Base-by-base conservation (phyloP, 2,888 invertebrate genomes). In the Ctena decussata region DNA sequence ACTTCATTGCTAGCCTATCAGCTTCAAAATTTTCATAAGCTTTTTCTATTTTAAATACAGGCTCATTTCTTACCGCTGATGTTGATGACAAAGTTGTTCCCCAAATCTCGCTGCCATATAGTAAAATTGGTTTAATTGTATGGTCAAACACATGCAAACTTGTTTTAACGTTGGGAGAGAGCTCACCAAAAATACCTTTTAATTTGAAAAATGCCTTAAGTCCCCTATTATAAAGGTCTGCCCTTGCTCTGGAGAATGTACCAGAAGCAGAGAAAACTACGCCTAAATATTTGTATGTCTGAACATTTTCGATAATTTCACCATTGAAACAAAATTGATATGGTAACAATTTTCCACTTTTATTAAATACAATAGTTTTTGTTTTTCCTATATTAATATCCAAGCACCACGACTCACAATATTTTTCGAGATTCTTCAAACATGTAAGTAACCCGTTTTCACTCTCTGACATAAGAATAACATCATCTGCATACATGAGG, bases 361-460 rank as follows among this genome's bases (percentile, higher is more conserved):
- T 65, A 35, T n/a, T 65, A 65, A 65, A 65, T 18, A 65, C 35
- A 21, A 65, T 35, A 65, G 18, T 35, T 65, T 65, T 65, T 21
- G 32, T 35, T 65, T 65, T 65, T 24, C 27, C 57, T 35, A 65
- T 21, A 65, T 65, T 65, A 18, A 65, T n/a, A 21, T 65, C 65
- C 0, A 35, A n/a, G 21, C 65, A 1, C 65, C 65, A 65, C 15
- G 3, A 2, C 35, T 21, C 6, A 35, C 32, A 65, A 35, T 65
- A 65, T n/a, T n/a, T 32, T 41, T 11, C 46, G 1, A 73, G 21
- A 0, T 73, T 49, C 30, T 46, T 41, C 44, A 73, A 12, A 49
- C 73, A 49, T 30, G 46, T 73, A 18, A 46, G 73, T 3, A 73
- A 35, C 18, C 49, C 73, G 1, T 73, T 73, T 35, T 73, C 49